Conservation (phyloP, 2,888 invertebrate genomes). For the Drosophila recens region DNA sequence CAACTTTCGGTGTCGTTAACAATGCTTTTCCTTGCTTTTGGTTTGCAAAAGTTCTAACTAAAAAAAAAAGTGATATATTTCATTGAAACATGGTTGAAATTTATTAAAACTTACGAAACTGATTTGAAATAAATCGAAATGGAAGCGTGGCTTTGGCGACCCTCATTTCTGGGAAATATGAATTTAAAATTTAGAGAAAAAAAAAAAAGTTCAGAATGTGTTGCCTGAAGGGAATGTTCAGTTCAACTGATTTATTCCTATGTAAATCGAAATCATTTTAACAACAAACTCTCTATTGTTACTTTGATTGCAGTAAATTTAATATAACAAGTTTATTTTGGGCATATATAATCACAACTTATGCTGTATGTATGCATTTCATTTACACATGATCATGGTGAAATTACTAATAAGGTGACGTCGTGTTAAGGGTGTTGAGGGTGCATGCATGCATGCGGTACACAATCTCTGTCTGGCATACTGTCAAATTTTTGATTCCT, state of each 20-base stretch:
- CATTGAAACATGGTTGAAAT: background rate
- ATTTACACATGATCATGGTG: slow-evolving; percentile 11
- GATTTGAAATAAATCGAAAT: slow-evolving; percentile 1
- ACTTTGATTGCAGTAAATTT: slow-evolving; percentile 3
- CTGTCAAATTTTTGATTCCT: no score
- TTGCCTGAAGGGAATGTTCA: background rate
- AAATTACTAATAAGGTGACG: no score
- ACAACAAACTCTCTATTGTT: background rate
- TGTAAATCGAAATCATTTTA: background rate
- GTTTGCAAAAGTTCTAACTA: slow-evolving; percentile 12
- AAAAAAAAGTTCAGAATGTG: background rate
- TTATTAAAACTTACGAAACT: slow-evolving; percentile 3
- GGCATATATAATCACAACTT: background rate
- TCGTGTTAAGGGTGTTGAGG: no score
- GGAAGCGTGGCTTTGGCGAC: background rate
- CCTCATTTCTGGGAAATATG: slow-evolving; percentile 22
- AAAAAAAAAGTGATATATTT: background rate
- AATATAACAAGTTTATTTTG: background rate
- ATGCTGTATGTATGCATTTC: slow-evolving; percentile 6
- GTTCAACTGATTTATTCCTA: slow-evolving; percentile 14
- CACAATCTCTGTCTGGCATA: no score
- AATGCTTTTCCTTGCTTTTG: slow-evolving; percentile 4
- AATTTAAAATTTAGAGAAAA: slow-evolving; percentile 28
- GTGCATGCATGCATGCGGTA: no score
- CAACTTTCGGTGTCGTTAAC: slow-evolving; percentile 12